These are phyloP conservation scores for Nezara viridula DNA, from an alignment of 2,888 invertebrate genomes.

Conservation along the genomic window DNA sequence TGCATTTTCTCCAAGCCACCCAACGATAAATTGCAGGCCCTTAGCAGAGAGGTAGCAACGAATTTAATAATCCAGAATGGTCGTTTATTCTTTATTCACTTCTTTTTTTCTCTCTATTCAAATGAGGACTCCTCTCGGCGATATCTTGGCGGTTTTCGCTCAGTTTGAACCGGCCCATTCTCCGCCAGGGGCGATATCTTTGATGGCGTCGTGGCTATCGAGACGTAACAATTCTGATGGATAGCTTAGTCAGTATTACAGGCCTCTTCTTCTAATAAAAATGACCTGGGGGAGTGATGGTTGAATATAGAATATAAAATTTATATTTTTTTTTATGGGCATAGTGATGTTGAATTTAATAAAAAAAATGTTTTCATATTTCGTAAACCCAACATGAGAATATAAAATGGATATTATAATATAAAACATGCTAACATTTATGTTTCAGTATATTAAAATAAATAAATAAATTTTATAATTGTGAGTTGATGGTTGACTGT, in stretches of 20 bases:
- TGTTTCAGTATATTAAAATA: too few relatives aligned
- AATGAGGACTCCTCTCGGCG: background rate
- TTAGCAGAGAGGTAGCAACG: background rate
- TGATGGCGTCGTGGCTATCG: slow-evolving; percentile 13
- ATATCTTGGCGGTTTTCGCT: slow-evolving; percentile 34
- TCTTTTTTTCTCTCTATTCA: background rate
- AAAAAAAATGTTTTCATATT: too few relatives aligned
- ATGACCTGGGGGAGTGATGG: background rate
- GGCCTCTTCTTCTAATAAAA: background rate
- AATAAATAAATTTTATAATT: too few relatives aligned
- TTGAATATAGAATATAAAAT: background rate
- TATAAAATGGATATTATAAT: too few relatives aligned
- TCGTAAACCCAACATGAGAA: too few relatives aligned
- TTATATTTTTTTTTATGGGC: background rate
- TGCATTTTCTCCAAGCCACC: background rate
- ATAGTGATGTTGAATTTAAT: background rate
- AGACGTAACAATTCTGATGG: slow-evolving; percentile 31
- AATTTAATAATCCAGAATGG: slow-evolving; percentile 37
- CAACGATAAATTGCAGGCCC: background rate
- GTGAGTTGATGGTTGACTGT: too few relatives aligned
- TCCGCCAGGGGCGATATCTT: background rate
- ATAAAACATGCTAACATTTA: too few relatives aligned
- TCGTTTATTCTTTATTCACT: slow-evolving; percentile 27
- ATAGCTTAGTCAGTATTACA: background rate
- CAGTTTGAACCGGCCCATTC: slow-evolving; percentile 41